Conservation (phyloP, 2,888 invertebrate genomes). For the Ormyrus pomaceus region DNA sequence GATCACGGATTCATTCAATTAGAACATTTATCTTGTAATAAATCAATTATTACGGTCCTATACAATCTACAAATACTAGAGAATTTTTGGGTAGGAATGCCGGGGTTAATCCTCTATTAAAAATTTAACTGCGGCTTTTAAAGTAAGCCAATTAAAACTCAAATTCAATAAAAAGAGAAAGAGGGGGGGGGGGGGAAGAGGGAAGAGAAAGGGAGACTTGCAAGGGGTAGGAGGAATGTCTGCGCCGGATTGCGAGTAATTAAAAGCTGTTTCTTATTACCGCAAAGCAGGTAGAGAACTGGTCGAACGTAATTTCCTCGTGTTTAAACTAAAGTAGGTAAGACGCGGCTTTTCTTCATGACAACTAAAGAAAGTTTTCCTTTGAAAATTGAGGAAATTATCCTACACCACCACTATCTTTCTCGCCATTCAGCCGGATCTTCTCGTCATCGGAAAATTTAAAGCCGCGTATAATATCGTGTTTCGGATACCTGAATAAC, state of each 20-base stretch:
- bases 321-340: conserved; percentile 1
- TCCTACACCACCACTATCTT: conserved; percentile 28
- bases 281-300: conserved; percentile 3
- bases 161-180: conserved; percentile 18
- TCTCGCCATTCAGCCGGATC: conserved; percentile 23
- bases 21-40: no score
- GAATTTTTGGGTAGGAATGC: not conserved
- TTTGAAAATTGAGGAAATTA: conserved; percentile 46
- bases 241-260: conserved; percentile 44
- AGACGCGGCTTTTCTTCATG: conserved; percentile 20
- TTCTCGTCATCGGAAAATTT: conserved; percentile 22
- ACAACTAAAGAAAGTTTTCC: conserved; percentile 36
- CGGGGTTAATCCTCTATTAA: not conserved
- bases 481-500: not conserved
- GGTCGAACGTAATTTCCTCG: conserved; percentile 48
- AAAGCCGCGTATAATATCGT: conserved; percentile 35
- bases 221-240: not conserved
- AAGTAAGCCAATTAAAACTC: conserved; percentile 44
- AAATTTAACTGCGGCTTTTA: conserved; percentile 9
- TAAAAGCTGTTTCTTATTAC: conserved; percentile 48
- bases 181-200: not conserved
- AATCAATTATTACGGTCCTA: no score
- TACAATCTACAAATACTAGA: no score
- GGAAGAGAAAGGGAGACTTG: not conserved
- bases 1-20: no score